Base-by-base conservation (phyloP, 2,113 vertebrate genomes). In the Gadus macrocephalus region DNA sequence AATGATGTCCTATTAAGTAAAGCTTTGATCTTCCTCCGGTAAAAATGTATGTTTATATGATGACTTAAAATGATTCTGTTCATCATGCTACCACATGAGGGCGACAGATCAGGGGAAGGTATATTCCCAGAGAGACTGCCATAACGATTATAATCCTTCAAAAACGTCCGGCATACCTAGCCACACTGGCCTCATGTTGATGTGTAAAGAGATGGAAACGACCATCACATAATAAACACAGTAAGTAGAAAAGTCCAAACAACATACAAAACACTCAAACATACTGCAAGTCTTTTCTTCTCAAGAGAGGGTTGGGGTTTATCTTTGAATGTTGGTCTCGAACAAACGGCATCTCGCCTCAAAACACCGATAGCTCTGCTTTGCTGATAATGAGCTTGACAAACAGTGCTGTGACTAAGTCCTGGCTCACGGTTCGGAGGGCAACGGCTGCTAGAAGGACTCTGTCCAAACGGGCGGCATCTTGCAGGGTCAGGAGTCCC, bases 361-460 rank as follows among this genome's bases (percentile, higher is more conserved):
- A 79, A n/a, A 95, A 86, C 55, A 89, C 78, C 0, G 84, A 16
- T 6, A 95, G 90, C 74, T 92, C 88, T 0, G 81, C 62, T 1
- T 84, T 80, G 31, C 93, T 93, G 8, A 93, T 91, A 75, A 94
- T 0, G 0, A 93, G 92, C 8, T 90, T 90, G 81, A 95, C 94
- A 84, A 95, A 95, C 64, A 95, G 93, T 8, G 91, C 88, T 0
- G 86, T 89, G 74, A 95, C 77, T 28, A 94, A 84, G 16, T 76
- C 15, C 0, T 89, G 85, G 1, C 90, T 83, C 59, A 94, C 75
- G 0, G 85, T 88, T 55, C 86, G 89, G 12, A 94, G 55, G 9
- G 87, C 71, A 8, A 90, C 88, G 4, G 89, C 64, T 0, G 68
- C 75, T 4, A 89, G 81, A 2, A 95, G 79, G 67, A 93, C 61